Evolutionary conservation across 2,797 vertebrate genomes (phyloP).

Genomic region (Acridotheres tristis): DNA sequence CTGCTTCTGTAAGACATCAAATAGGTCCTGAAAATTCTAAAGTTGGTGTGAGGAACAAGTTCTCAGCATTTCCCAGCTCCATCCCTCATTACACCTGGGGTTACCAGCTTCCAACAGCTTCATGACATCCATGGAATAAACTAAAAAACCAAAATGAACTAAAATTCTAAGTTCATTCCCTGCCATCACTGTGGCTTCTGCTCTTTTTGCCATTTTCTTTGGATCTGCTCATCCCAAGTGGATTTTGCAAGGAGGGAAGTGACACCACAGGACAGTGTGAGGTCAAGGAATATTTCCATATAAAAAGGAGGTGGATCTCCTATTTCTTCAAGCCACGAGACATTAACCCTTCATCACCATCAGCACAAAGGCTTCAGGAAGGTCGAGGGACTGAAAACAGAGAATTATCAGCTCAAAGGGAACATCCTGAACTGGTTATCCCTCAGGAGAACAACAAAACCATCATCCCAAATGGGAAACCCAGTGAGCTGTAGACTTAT

Average conservation of each 20-base stretch:
- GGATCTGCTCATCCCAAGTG: rapidly evolving
- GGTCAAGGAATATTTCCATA: background rate
- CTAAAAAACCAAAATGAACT: background rate
- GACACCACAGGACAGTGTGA: background rate
- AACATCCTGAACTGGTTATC: background rate
- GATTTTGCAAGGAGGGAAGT: background rate
- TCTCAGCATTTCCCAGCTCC: background rate
- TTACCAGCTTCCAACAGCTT: rapidly evolving
- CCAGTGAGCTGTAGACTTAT: background rate
- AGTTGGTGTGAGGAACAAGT: background rate
- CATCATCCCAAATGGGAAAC: background rate
- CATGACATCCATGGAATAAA: background rate
- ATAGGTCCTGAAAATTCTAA: background rate
- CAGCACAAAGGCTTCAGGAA: background rate
- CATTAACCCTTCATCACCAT: background rate
- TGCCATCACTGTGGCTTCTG: background rate
- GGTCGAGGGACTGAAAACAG: background rate
- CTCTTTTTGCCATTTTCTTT: background rate
- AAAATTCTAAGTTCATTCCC: background rate
- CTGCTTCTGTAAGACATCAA: background rate
- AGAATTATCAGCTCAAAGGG: background rate
- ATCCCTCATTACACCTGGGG: background rate
- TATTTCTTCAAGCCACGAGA: background rate
- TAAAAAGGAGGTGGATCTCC: background rate
- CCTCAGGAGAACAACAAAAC: background rate